These are phyloP conservation scores for Montipora capitata DNA, from an alignment of 92 coral and sea anemone species.

Conservation along the genomic window DNA sequence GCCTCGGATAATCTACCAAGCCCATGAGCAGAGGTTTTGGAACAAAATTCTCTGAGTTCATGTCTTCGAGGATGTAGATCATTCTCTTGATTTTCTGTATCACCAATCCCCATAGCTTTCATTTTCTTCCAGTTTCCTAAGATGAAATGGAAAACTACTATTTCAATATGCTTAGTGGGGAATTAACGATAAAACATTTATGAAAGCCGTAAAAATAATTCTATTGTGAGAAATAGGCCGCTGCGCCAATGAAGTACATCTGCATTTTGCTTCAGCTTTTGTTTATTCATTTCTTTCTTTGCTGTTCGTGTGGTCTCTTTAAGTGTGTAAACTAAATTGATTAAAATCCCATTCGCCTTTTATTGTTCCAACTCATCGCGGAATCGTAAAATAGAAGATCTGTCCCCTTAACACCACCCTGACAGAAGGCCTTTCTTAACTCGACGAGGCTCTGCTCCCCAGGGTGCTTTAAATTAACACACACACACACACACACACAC, in stretches of 20 bases:
- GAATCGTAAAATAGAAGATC: neutral
- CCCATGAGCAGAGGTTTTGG: slow-evolving; percentile 15
- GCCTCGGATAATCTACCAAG: slow-evolving; percentile 14
- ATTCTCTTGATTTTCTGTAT: neutral
- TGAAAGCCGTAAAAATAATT: too few relatives aligned
- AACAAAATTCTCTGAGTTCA: slow-evolving; percentile 3
- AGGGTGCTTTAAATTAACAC: too few relatives aligned
- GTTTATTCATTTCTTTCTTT: neutral
- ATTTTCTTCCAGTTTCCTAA: neutral
- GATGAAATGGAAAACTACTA: neutral
- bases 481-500: too few relatives aligned
- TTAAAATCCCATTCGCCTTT: neutral
- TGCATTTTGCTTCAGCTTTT: neutral
- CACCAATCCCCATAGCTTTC: neutral
- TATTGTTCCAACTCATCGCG: neutral
- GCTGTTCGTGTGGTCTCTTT: neutral
- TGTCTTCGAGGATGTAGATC: neutral
- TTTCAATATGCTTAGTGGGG: neutral
- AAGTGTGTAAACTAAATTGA: neutral
- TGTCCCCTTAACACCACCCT: too few relatives aligned
- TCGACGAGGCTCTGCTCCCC: too few relatives aligned
- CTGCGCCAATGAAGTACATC: neutral
- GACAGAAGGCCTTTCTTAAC: too few relatives aligned
- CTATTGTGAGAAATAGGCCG: neutral
- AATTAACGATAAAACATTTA: neutral